Evolutionary conservation across 2,888 invertebrate genomes (phyloP), one percentile per base, ranked within the genome.

Genomic region (Melinopterus prodromus): DNA sequence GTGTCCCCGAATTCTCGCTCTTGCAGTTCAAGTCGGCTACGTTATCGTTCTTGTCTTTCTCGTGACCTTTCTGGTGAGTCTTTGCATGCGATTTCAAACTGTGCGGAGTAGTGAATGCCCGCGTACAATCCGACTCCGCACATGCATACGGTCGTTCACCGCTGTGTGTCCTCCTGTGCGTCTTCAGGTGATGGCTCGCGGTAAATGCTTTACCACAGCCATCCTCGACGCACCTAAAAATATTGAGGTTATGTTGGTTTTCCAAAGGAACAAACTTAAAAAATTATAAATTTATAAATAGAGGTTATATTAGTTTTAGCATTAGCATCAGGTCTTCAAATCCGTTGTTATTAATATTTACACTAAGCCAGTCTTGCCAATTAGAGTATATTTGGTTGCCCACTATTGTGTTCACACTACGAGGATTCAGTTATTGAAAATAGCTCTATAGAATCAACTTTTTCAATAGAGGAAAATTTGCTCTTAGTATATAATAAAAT

Each of bases 141-240:
- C 97, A 97, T 0, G 93, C 92, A 88, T 95, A 96, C 0, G 97
- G 96, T 80, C 94, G 92, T 88, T 96, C 94, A 0, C 96, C 96
- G 1, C 89, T 89, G 86, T 97, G 97, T 6, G 95, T 96, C 80
- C 97, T 92, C 53, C 93, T 92, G 87, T 98, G 98, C 0, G 97
- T 97, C 90, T 98, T 98, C 74, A 98, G 90, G 88, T 98, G 98
- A 89, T 98, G 98, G 76, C 97, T 97, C 16, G 98, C 97, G 0
- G 96, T 96, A 89, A 98, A 98, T 0, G 97, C 95, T 88, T 98
- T 98, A 70, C 96, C 96, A 88, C 98, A 98, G 6, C 95, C 96
- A 82, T 94, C 93, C 86, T 94, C 94, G 74, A 92, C 91, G 88
- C 98, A 98, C 89, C 97, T 96, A 85, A 70, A 87, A 86, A 86